phyloP scores from a whole-genome alignment of 1,140 invertebrate genomes.

The Megalonaias nervosa region DNA sequence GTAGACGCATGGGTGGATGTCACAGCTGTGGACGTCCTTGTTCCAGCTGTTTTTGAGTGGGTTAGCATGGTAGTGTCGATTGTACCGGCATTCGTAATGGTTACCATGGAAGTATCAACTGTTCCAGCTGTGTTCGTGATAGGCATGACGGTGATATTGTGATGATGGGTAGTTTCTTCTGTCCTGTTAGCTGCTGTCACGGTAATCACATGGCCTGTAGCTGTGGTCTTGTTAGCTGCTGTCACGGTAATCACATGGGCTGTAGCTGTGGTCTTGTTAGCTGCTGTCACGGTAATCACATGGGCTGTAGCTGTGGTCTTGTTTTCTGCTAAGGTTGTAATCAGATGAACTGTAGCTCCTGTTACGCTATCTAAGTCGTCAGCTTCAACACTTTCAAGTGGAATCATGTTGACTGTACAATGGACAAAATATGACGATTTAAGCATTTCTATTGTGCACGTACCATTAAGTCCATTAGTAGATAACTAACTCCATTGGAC shows the following conservation, averaged over 20 bases:
- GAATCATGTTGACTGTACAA: background rate
- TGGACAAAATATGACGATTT: background rate
- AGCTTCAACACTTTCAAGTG: background rate
- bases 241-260: background rate
- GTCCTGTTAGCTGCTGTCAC: background rate
- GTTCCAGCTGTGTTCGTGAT: conserved; percentile 5
- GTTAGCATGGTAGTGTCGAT: no score
- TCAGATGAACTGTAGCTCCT: background rate
- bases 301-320: background rate
- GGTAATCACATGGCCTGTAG: conserved; percentile 2
- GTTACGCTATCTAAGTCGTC: background rate
- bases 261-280: background rate
- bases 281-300: background rate
- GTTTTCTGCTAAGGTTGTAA: background rate
- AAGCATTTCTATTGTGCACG: background rate
- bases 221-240: background rate
- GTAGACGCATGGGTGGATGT: no score
- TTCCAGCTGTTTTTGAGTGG: no score
- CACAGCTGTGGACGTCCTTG: no score
- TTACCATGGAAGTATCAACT: background rate
- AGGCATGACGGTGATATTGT: background rate
- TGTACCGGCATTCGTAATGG: background rate
- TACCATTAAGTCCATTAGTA: background rate
- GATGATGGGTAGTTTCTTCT: background rate
- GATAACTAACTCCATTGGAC: background rate